phyloP scores from a whole-genome alignment of 1,140 invertebrate species.

The Drosophila gunungcola region DNA sequence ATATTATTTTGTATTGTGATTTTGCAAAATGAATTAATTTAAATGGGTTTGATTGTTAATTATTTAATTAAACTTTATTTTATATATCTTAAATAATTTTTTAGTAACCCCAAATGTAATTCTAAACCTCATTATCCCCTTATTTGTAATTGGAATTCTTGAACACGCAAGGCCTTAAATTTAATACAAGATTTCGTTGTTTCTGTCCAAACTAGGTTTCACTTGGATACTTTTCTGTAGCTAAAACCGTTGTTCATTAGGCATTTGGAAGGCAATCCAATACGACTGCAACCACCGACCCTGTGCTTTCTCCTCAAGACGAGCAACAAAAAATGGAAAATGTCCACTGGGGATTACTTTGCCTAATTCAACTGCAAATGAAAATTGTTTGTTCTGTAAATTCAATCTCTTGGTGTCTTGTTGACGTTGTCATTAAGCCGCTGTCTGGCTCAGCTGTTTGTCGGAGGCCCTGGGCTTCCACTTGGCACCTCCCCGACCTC shows the following conservation, averaged over 20 bases:
- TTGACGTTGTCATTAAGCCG: conserved; percentile 72
- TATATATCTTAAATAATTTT: no score
- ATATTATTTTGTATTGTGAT: no score
- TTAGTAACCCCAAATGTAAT: no score
- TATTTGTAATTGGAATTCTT: no score
- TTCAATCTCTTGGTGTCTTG: conserved; percentile 76
- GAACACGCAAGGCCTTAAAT: conserved; percentile 4
- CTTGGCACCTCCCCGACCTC: background rate
- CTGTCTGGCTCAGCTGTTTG: conserved; percentile 24
- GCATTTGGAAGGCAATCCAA: conserved; percentile 6
- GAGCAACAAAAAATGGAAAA: conserved; percentile 18
- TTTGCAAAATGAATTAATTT: no score
- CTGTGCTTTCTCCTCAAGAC: background rate
- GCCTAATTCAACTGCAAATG: conserved; percentile 83
- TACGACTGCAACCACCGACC: background rate
- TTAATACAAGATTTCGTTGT: conserved; percentile 9
- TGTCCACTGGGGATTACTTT: conserved; percentile 79
- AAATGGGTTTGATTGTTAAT: no score
- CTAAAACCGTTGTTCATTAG: conserved; percentile 47
- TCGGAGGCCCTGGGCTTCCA: conserved; percentile 4
- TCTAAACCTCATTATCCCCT: no score
- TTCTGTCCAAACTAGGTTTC: background rate
- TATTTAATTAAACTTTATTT: no score
- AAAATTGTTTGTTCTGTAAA: conserved; percentile 83
- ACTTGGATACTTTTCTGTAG: conserved; percentile 6